Conservation (phyloP, 2,888 invertebrate genomes). For the Cylindroiulus punctatus region DNA sequence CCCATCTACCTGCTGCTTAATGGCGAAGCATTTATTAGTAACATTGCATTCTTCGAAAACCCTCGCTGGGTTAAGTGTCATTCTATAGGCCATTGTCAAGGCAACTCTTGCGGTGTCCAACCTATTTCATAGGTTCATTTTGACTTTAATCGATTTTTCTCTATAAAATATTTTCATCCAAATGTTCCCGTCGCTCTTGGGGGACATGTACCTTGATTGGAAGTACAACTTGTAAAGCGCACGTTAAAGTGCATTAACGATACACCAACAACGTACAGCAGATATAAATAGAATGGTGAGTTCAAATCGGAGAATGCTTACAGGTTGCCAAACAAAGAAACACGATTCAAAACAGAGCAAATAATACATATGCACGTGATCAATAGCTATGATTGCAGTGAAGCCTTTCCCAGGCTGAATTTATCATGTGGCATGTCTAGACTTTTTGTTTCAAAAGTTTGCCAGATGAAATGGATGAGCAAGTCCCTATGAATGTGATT, state of each 20-base stretch:
- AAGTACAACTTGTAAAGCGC: background rate
- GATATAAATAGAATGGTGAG: background rate
- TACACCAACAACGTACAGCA: background rate
- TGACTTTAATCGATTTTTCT: slow-evolving; percentile 40
- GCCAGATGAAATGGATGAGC: no score
- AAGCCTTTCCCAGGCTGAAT: no score
- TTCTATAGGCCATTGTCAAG: slow-evolving; percentile 32
- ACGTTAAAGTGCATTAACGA: background rate
- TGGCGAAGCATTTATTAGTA: slow-evolving; percentile 19
- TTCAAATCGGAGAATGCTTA: background rate
- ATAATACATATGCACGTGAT: background rate
- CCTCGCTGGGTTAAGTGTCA: slow-evolving; percentile 45
- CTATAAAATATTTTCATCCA: slow-evolving; percentile 25
- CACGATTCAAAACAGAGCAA: background rate
- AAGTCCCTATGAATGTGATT: no score
- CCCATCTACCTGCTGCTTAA: slow-evolving; percentile 35
- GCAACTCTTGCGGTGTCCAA: slow-evolving; percentile 25
- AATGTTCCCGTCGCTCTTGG: background rate
- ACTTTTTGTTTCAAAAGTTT: no score
- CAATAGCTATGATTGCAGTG: no score
- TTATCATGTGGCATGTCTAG: no score
- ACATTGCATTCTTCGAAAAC: slow-evolving; percentile 31
- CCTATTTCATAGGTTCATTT: background rate
- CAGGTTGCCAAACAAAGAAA: background rate
- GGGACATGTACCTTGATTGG: background rate